These are phyloP conservation scores for Physocephala rufipes DNA, from an alignment of 2,888 invertebrate genomes.

Conservation along the genomic window DNA sequence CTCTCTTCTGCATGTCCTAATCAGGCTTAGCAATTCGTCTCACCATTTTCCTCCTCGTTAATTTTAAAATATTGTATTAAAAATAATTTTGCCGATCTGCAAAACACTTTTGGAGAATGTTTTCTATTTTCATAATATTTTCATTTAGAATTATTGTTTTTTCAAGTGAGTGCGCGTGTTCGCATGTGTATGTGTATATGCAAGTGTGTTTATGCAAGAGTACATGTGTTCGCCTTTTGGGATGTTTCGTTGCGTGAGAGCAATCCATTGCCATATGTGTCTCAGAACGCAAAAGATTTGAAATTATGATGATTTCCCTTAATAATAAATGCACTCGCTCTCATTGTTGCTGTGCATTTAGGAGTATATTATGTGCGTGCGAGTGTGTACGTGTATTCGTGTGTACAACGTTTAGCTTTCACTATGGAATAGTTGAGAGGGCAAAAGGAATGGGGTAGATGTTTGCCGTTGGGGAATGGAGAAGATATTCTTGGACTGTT, in stretches of 20 bases:
- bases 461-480: no score
- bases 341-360: constrained; percentile 8
- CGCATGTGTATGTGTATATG: background rate
- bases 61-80: constrained; percentile 3
- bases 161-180: background rate
- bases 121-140: constrained; percentile 28
- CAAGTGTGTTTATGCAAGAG: background rate
- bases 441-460: background rate
- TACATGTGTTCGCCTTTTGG: background rate
- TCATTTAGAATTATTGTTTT: constrained; percentile 24
- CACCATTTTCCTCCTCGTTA: background rate
- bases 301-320: constrained; percentile 22
- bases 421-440: background rate
- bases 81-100: constrained; percentile 20
- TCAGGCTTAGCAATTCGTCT: background rate
- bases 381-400: background rate
- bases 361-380: background rate
- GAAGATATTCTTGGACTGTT: background rate
- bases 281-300: constrained; percentile 37
- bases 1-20: no score
- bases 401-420: no score
- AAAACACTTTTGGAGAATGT: constrained; percentile 27
- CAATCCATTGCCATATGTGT: background rate
- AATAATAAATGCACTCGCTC: constrained; percentile 18
- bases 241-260: background rate